Evolutionary conservation across 2,113 vertebrate genomes (phyloP), one percentile per base, ranked within the genome.

Genomic region (Acrocephalus arundinaceus): DNA sequence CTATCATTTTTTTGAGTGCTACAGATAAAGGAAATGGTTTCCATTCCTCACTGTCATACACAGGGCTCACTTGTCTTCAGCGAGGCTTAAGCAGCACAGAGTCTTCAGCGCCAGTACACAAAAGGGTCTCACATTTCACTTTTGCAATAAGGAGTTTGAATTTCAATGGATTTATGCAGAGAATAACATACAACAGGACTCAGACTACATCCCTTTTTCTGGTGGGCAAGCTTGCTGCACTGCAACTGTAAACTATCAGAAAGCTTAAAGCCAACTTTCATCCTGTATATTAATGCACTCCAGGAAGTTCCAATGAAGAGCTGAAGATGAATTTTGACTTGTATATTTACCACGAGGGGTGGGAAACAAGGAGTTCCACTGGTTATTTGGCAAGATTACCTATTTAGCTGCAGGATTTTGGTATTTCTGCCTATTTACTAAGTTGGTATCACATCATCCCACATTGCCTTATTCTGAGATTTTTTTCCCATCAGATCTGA

Each of bases 81-180:
- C 0, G 0, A 68, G 49, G 28, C 21, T 70, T n/a, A 66, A 70
- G 51, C 27, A 58, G 6, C 33, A 33, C 33, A 17, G 1, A 6
- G 23, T 21, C 54, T 61, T 67, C 62, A 85, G 35, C 49, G 75
- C 9, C 35, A n/a, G 28, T 30, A 35, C 24, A 11, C 63, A 89
- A 91, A 85, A 3, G 22, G 33, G 13, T 46, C 39, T 80, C 31
- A 43, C 0, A 0, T 82, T 75, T 58, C 27, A 41, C 6, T 79
- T 79, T 52, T 74, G 43, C 37, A 41, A 21, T 25, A 63, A 76
- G 73, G 6, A 9, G 14, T 37, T 66, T 33, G 67, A 48, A 62
- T 80, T 85, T 91, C 23, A 54, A 10, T 27, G 10, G 15, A 16
- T 57, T 89, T 73, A 43, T 49, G 33, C 23, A 51, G 49, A 67